These are phyloP conservation scores for Lasiurus cinereus DNA, from an alignment of 2,113 vertebrate genomes.

Conservation along the genomic window DNA sequence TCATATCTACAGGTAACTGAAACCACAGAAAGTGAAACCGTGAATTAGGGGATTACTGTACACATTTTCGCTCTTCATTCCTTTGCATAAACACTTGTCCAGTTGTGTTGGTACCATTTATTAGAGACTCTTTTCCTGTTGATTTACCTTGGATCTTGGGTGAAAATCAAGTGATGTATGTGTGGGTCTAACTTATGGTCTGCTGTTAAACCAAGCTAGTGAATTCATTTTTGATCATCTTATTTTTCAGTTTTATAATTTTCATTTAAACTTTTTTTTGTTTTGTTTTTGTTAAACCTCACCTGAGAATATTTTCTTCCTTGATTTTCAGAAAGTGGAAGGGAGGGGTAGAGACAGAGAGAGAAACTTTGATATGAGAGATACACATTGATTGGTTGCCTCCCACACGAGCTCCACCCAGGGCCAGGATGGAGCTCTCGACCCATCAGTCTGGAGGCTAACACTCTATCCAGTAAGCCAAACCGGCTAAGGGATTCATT, in stretches of 20 bases:
- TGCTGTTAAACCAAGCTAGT: not conserved
- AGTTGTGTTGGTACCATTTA: not conserved
- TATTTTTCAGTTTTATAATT: not conserved
- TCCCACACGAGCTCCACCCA: too few relatives aligned
- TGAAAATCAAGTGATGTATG: constrained; percentile 31
- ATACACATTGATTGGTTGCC: too few relatives aligned
- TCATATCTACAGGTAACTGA: not conserved
- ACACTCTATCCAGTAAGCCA: too few relatives aligned
- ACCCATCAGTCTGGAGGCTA: too few relatives aligned
- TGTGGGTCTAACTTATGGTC: not conserved
- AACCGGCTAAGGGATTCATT: not conserved
- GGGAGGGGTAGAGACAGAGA: too few relatives aligned
- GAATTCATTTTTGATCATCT: constrained; percentile 6
- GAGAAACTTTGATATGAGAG: too few relatives aligned
- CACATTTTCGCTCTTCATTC: not conserved
- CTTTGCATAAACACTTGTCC: not conserved
- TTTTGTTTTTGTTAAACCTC: too few relatives aligned
- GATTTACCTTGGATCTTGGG: not conserved
- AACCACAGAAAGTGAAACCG: not conserved
- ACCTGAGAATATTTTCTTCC: too few relatives aligned
- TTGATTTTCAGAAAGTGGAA: too few relatives aligned
- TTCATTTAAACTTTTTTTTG: not conserved
- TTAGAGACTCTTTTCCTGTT: not conserved
- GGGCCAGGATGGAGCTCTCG: too few relatives aligned
- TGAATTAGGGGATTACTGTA: not conserved